These are phyloP conservation scores for Okapia johnstoni DNA, from an alignment of 2,113 vertebrate species.

Conservation along the genomic window DNA sequence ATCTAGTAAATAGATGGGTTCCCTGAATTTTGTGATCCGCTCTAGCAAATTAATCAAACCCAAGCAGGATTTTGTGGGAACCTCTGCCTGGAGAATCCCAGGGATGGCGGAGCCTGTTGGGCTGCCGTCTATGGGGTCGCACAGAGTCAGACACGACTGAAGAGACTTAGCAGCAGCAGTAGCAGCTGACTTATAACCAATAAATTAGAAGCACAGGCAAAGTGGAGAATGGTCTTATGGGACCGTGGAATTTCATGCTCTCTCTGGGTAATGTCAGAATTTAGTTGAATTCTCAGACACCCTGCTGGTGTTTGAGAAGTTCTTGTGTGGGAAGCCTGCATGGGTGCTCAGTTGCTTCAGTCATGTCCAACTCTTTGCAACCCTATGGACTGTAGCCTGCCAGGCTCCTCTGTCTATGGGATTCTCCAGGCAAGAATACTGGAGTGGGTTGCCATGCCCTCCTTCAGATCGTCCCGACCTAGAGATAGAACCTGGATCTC, in stretches of 20 bases:
- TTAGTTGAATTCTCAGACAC: neutral
- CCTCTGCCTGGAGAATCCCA: too few species aligned
- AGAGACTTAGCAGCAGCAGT: too few species aligned
- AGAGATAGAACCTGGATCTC: neutral
- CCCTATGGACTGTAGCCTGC: neutral
- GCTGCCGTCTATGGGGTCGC: too few species aligned
- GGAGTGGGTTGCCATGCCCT: neutral
- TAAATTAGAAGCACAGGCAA: neutral
- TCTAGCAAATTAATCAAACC: neutral
- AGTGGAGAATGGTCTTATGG: neutral
- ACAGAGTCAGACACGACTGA: too few species aligned
- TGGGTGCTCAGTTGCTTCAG: neutral
- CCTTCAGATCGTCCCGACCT: neutral
- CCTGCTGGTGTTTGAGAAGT: neutral
- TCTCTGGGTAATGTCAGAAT: neutral
- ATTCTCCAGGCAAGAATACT: neutral
- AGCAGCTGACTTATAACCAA: neutral
- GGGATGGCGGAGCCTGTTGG: too few species aligned
- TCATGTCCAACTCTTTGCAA: neutral
- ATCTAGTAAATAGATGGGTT: neutral
- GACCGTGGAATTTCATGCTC: neutral
- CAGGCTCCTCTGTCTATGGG: neutral
- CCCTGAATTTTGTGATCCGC: neutral
- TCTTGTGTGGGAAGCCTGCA: neutral
- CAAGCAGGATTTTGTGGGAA: neutral